These are phyloP conservation scores for Eidolon dupreanum DNA, from an alignment of 2,797 vertebrate species.

Conservation along the genomic window DNA sequence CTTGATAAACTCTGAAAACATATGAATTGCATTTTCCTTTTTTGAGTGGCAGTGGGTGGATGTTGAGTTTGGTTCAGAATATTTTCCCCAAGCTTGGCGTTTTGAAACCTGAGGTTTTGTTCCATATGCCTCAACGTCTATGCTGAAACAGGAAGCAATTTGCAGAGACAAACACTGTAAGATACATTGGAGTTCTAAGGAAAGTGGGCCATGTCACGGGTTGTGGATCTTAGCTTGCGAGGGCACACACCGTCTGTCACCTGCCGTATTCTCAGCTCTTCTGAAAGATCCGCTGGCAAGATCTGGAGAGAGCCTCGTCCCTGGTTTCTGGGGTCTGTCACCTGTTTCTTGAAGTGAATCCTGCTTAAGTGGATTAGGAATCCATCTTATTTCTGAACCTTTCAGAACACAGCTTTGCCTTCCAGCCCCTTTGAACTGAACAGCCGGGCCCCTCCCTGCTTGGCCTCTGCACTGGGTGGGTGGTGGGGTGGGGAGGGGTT, in stretches of 20 bases:
- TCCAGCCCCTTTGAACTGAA: neutral
- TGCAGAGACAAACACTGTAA: neutral
- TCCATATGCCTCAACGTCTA: neutral
- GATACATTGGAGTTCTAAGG: neutral
- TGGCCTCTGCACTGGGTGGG: neutral
- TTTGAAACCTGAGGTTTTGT: neutral
- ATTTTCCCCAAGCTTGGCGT: neutral
- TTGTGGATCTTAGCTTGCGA: neutral
- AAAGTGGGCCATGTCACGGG: neutral
- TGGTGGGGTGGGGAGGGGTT: neutral
- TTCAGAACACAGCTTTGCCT: neutral
- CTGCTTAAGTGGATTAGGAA: neutral
- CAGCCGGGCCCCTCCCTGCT: neutral
- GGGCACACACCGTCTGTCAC: rapidly evolving
- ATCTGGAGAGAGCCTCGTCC: neutral
- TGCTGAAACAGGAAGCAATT: neutral
- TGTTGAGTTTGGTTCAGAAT: neutral
- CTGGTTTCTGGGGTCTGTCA: neutral
- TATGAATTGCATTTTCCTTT: neutral
- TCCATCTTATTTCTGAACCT: neutral
- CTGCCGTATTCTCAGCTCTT: neutral
- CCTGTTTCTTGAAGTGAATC: neutral
- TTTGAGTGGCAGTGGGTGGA: neutral
- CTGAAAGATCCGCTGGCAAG: neutral
- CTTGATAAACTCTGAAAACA: neutral